A percentile compares a stretch with the other conserved stretches of the same genome.
Evolutionary conservation across 2,113 vertebrate genomes (phyloP).

Genomic region (Neotoma lepida): DNA sequence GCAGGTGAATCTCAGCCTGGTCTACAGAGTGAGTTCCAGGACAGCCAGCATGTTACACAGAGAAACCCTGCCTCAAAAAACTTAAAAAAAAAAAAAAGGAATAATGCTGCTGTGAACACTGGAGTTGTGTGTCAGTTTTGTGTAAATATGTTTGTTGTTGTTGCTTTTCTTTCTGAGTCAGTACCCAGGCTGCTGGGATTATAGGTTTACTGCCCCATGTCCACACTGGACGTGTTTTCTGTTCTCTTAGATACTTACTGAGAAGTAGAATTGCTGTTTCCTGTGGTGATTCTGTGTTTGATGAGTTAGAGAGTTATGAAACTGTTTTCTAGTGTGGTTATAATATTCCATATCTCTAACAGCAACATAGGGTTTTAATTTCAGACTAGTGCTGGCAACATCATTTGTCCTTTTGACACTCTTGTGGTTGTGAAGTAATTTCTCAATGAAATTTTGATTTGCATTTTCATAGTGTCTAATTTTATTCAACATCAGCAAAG

Average conservation of each 20-base stretch:
- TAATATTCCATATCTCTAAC: neutral
- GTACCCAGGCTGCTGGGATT: neutral
- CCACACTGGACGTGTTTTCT: neutral
- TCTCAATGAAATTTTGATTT: neutral
- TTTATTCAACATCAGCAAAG: slow-evolving; percentile 41
- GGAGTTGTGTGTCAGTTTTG: neutral
- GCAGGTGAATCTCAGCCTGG: no score
- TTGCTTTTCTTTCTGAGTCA: neutral
- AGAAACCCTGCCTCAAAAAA: no score
- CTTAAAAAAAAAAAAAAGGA: neutral
- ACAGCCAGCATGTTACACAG: no score
- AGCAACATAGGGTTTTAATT: neutral
- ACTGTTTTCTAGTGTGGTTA: neutral
- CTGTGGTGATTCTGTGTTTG: slow-evolving; percentile 16
- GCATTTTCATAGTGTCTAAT: neutral
- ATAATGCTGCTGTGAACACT: neutral
- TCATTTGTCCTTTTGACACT: neutral
- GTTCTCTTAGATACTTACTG: neutral
- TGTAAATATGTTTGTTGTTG: neutral
- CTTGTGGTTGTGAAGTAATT: neutral
- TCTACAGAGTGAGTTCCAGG: no score
- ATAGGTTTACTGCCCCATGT: neutral
- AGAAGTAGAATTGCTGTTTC: neutral
- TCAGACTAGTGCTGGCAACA: neutral
- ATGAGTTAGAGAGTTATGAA: slow-evolving; percentile 1